These are phyloP conservation scores for Cryptophagus acutangulus DNA, from an alignment of 2,888 invertebrate species.

Conservation along the genomic window DNA sequence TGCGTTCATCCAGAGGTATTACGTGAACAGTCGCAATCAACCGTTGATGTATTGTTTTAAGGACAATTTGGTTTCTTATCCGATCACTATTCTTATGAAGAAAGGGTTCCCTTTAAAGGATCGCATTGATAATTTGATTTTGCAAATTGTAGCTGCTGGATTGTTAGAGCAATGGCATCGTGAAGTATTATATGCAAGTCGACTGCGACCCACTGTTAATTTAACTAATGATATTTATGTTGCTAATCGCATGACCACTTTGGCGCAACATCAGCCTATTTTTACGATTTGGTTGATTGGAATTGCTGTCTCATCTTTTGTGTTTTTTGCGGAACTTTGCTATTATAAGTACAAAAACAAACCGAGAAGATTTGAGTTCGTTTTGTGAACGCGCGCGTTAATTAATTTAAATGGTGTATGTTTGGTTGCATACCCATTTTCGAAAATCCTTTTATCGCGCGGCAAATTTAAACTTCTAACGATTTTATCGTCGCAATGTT, in stretches of 20 bases:
- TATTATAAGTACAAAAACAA: neutral
- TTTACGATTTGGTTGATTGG: neutral
- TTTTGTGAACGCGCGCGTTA: neutral
- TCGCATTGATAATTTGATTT: slow-evolving; percentile 6
- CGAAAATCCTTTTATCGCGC: neutral
- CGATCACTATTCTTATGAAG: slow-evolving; percentile 11
- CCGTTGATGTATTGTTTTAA: slow-evolving; percentile 11
- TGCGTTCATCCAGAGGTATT: neutral
- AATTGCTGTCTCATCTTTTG: neutral
- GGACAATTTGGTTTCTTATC: slow-evolving; percentile 5
- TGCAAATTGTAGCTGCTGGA: slow-evolving; percentile 7
- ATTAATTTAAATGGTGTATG: neutral
- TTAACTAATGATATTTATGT: too few species aligned
- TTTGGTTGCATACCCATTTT: too few species aligned
- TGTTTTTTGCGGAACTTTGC: neutral
- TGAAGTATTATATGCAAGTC: too few species aligned
- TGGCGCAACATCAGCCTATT: neutral
- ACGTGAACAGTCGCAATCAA: neutral
- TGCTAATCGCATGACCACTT: neutral
- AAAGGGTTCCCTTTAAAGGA: slow-evolving; percentile 11
- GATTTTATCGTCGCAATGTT: too few species aligned
- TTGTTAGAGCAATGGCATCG: slow-evolving; percentile 8
- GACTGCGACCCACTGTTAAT: too few species aligned
- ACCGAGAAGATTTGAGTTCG: neutral
- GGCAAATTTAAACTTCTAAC: too few species aligned